Conservation (phyloP, 2,888 invertebrate species). For the Acanthosoma haemorrhoidale region DNA sequence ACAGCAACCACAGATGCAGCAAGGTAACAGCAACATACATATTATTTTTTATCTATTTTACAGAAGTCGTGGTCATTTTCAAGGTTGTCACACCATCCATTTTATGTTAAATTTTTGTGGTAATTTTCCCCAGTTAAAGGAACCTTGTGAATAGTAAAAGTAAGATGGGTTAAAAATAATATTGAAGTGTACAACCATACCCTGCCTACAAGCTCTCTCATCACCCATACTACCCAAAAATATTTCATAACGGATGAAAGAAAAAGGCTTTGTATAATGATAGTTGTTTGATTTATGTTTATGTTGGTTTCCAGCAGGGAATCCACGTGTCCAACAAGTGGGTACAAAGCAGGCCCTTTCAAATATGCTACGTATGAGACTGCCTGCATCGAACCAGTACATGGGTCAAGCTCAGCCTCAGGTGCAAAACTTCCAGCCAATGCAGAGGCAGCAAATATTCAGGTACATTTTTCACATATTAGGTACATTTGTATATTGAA, state of each 20-base stretch:
- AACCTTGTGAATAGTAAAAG: too few relatives aligned
- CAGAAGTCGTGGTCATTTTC: too few relatives aligned
- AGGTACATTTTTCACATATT: slow-evolving; percentile 43
- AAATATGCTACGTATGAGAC: slow-evolving; percentile 73
- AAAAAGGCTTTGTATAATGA: too few relatives aligned
- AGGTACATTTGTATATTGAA: not conserved
- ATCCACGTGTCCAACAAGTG: slow-evolving; percentile 50
- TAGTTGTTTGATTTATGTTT: too few relatives aligned
- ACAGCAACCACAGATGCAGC: slow-evolving; percentile 49
- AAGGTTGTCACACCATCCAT: too few relatives aligned
- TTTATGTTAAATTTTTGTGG: too few relatives aligned
- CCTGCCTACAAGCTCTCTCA: too few relatives aligned
- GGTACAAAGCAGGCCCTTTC: slow-evolving; percentile 75
- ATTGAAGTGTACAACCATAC: too few relatives aligned
- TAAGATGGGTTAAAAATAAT: too few relatives aligned
- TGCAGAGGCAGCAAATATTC: slow-evolving; percentile 49
- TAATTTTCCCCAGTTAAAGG: not conserved
- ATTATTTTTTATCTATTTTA: not conserved
- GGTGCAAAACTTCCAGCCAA: slow-evolving; percentile 45
- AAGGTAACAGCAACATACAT: slow-evolving; percentile 21
- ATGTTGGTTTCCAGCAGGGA: slow-evolving; percentile 9
- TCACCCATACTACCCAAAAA: too few relatives aligned
- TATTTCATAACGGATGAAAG: too few relatives aligned
- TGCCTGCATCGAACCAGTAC: slow-evolving; percentile 55
- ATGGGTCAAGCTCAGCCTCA: slow-evolving; percentile 44